A percentile compares a stretch with the other conserved stretches of the same genome.
Evolutionary conservation across 2,113 vertebrate genomes (phyloP).

Genomic region (Daphoenositta chrysoptera): DNA sequence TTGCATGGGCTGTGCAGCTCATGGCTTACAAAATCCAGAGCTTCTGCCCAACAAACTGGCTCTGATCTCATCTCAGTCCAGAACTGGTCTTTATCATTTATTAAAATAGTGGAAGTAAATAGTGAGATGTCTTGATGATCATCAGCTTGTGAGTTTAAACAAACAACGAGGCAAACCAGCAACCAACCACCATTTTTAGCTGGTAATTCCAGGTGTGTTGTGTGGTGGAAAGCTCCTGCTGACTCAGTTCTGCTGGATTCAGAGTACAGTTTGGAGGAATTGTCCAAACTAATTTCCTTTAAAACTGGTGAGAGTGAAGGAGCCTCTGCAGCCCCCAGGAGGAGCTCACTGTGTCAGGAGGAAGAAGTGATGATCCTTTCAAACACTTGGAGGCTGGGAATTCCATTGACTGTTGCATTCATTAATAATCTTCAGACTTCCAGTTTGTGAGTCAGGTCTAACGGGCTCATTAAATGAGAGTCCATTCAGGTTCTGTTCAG

Average conservation of each 20-base stretch:
- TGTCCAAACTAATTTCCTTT: not conserved
- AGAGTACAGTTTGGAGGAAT: not conserved
- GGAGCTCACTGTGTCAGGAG: not conserved
- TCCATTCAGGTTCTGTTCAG: not conserved
- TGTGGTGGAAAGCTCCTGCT: not conserved
- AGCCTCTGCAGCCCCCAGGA: not conserved
- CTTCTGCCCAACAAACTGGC: not conserved
- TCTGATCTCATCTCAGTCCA: too few species aligned
- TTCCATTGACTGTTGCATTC: not conserved
- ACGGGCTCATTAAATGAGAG: not conserved
- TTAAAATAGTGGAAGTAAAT: not conserved
- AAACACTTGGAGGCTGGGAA: not conserved
- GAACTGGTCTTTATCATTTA: rapidly evolving
- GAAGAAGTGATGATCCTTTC: not conserved
- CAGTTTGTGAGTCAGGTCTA: not conserved
- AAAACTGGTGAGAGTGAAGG: not conserved
- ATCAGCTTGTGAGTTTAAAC: rapidly evolving
- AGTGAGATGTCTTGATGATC: not conserved
- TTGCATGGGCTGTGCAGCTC: not conserved
- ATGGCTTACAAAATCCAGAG: not conserved
- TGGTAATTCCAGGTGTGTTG: rapidly evolving
- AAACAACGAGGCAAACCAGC: not conserved
- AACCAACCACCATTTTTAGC: rapidly evolving
- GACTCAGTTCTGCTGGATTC: not conserved
- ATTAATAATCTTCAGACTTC: not conserved